Base-by-base conservation (phyloP, 1,140 invertebrate species). In the Drosophila parvula region DNA sequence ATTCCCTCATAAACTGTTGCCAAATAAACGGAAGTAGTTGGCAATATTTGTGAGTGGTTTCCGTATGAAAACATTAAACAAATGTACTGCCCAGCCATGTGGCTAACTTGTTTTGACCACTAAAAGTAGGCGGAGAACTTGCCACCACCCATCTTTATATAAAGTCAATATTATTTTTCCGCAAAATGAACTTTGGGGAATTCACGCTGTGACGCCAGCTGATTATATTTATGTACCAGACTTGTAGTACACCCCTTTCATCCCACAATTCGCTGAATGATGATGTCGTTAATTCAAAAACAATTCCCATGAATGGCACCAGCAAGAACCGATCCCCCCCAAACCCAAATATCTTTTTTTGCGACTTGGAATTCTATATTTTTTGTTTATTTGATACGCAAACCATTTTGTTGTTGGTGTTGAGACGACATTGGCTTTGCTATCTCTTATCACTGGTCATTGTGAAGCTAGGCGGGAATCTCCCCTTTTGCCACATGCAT, bases 131-230 rank as follows among this genome's bases (percentile, higher is more conserved):
- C 68, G 65, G 30, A 64, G 12, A n/a, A 40, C 40, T 62, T 50
- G n/a, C 22, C 16, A 44, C 44, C 55, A 12, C 47, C 56, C 48
- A 38, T 22, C 14, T 28, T 47, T 51, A 28, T 7, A 28, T 43
- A 22, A 18, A 53, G 62, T 53, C 38, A 61, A 48, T 43, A 55
- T 58, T 56, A 12, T 30, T 45, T 64, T 70, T 40, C 43, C 47
- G 18, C 43, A 27, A 10, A 65, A 65, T 75, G 55, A 43, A 22
- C 69, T 41, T 75, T 69, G 60, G 80, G 79, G 81, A 84, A 83
- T 82, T 83, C 76, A 14, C 2, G 3, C 7, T 30, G n/a, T 77
- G 74, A 76, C 67, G 55, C 51, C 50, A 59, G 30, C 41, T 64
- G 59, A 43, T 51, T 27, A 41, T 32, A 38, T 40, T 18, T 38